Base-by-base conservation (phyloP, 1,140 invertebrate genomes). In the Lordiphosa collinella region DNA sequence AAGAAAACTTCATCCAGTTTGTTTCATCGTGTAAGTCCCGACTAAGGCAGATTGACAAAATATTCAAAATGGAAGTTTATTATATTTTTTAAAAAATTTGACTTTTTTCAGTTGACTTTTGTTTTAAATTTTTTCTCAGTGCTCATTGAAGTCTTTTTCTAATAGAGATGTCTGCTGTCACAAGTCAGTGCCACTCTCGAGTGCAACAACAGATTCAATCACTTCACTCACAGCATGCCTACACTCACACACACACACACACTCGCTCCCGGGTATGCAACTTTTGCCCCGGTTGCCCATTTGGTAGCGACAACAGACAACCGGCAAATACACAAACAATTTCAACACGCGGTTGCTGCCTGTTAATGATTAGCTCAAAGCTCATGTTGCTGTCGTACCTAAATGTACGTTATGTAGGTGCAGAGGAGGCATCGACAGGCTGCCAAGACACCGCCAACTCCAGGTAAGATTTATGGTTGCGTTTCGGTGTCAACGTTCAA, bases 341-440 rank as follows among this genome's bases (percentile, higher is more conserved):
- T 54, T 40, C 63, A 55, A 53, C 70, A 69, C 31, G 50, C 52
- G 32, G 55, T 46, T 47, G 37, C 47, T 31, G 40, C 53, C 62
- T 55, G 59, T 51, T 69, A 75, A 75, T 75, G 64, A 75, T 75
- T 75, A 69, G 65, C 71, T 75, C 43, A 59, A 75, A 75, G 64
- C 54, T 40, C 35, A 31, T 49, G 61, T 46, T 48, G 41, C 12
- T 66, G 62, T 67, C 68, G 64, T 69, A 32, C 25, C 25, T 29
- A 29, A 8, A 29, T 29, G 25, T 29, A 8, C 7, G 25, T 29
- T 29, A 8, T 29, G 71, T 75, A 75, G 71, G 71, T 56, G 71
- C 75, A 60, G 51, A 64, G 65, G 41, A 44, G 22, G 65, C 40
- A 64, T 52, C 61, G 61, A 59, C 55, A 59, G 55, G 31, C 14